Conservation (phyloP, 1,140 invertebrate genomes). For the Eumeta japonica region DNA sequence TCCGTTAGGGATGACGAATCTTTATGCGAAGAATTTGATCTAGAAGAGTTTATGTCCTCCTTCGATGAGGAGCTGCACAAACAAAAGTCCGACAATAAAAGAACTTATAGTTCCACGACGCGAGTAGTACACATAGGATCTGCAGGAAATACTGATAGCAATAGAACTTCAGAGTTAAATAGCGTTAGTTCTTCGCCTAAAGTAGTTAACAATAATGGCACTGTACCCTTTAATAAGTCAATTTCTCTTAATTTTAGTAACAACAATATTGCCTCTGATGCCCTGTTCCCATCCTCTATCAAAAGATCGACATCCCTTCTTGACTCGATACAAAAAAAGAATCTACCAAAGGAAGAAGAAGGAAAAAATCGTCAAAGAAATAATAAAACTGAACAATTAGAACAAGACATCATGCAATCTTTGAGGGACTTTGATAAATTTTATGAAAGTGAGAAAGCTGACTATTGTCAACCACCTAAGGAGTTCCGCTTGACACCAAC, state of each 20-base stretch:
- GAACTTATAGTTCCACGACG: slow-evolving; percentile 46
- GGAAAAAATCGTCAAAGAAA: slow-evolving; percentile 26
- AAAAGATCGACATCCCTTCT: slow-evolving; percentile 54
- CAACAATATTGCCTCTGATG: slow-evolving; percentile 47
- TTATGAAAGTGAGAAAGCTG: slow-evolving; percentile 39
- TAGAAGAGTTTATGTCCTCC: slow-evolving; percentile 54
- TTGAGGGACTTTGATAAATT: slow-evolving; percentile 54
- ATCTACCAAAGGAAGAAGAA: slow-evolving; percentile 24
- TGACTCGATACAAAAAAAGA: slow-evolving; percentile 50
- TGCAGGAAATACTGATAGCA: slow-evolving; percentile 26
- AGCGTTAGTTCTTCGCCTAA: slow-evolving; percentile 33
- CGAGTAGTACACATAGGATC: slow-evolving; percentile 38
- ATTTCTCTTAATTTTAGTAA: slow-evolving; percentile 57
- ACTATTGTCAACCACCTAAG: slow-evolving; percentile 27
- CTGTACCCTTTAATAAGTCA: slow-evolving; percentile 54
- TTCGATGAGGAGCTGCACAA: slow-evolving; percentile 51
- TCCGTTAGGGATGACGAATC: slow-evolving; percentile 52
- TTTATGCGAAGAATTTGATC: slow-evolving; percentile 52
- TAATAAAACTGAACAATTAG: slow-evolving; percentile 41
- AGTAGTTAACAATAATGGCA: slow-evolving; percentile 24
- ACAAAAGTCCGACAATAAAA: slow-evolving; percentile 40
- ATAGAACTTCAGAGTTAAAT: slow-evolving; percentile 29
- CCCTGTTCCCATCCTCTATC: slow-evolving; percentile 47
- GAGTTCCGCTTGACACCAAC: slow-evolving; percentile 19
- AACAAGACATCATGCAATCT: slow-evolving; percentile 55